Evolutionary conservation across 2,888 invertebrate genomes (phyloP).

Genomic region (Taphrorychus bicolor): DNA sequence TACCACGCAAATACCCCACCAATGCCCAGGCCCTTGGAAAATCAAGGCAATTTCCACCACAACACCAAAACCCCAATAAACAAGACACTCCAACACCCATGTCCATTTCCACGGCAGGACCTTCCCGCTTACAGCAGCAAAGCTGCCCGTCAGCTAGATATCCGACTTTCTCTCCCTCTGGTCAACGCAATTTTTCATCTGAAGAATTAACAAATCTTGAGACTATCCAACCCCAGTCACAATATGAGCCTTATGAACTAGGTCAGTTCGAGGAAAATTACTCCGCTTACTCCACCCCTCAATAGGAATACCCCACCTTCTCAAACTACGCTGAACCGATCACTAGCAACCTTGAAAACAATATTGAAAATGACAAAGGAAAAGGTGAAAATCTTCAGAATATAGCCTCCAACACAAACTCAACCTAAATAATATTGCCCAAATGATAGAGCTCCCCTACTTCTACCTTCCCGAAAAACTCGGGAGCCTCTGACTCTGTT

Average conservation of each 20-base stretch:
- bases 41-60: not conserved
- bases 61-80: not conserved
- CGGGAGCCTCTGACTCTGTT: constrained; percentile 16
- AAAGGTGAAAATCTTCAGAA: constrained; percentile 6
- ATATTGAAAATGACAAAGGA: constrained; percentile 7
- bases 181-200: not conserved
- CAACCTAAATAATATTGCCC: constrained; percentile 21
- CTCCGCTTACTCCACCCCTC: not conserved
- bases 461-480: constrained; percentile 14
- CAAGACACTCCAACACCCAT: too few species aligned
- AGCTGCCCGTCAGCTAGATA: too few species aligned
- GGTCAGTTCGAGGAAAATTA: not conserved
- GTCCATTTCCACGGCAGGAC: too few species aligned
- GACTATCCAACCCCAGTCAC: not conserved
- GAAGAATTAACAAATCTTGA: constrained; percentile 10
- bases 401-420: not conserved
- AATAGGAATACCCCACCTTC: not conserved
- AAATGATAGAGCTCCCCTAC: constrained; percentile 24
- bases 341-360: not conserved
- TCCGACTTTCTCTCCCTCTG: too few species aligned
- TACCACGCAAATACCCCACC: not conserved
- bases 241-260: not conserved
- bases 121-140: too few species aligned
- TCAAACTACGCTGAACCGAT: too few species aligned
- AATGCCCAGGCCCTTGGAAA: not conserved